Evolutionary conservation across 2,113 vertebrate species (phyloP), one percentile per base, ranked within the genome.

Genomic region (Semnopithecus entellus): DNA sequence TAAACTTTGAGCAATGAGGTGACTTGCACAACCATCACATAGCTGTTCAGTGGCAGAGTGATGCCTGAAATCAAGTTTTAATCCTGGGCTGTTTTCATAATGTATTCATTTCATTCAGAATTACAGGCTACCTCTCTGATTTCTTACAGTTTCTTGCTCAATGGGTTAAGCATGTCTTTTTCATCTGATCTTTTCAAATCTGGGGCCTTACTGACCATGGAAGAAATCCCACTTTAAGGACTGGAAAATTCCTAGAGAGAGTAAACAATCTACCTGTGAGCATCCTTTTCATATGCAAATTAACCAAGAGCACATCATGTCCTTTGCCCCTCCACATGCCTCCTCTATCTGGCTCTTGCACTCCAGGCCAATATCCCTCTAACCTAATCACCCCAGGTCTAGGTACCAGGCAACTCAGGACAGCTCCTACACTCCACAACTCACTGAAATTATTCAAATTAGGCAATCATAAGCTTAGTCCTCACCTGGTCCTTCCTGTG

Each of bases 241-340:
- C 16, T 38, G 30, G 64, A 3, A 61, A 73, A 12, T 57, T 13
- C 17, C 16, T 38, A 61, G 35, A 59, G 3, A 66, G 11, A 43
- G 72, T 30, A 43, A 79, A 55, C 1, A 66, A 66, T 12, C 40
- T 40, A 64, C 11, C 8, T 76, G 18, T 83, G 27, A 66, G 32
- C 5, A 30, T 52, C 17, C 20, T n/a, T 45, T 73, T 96, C n/a
- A 64, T 11, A 59, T 38, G 25, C 16, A 89, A n/a, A 68, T 20
- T 80, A 55, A n/a, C 32, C 35, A 88, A 52, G 68, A 76, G 20
- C 13, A 8, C 20, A 80, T 23, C 8, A 6, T 0, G 0, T 20
- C 3, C 3, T 8, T 20, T 5, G 0, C 16, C 22, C 10, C 6
- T 30, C 6, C 18, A 48, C 9, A 12, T 2, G 35, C 20, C 30